These are phyloP conservation scores for Synanthedon tipuliformis DNA, from an alignment of 2,888 invertebrate genomes.

Conservation along the genomic window DNA sequence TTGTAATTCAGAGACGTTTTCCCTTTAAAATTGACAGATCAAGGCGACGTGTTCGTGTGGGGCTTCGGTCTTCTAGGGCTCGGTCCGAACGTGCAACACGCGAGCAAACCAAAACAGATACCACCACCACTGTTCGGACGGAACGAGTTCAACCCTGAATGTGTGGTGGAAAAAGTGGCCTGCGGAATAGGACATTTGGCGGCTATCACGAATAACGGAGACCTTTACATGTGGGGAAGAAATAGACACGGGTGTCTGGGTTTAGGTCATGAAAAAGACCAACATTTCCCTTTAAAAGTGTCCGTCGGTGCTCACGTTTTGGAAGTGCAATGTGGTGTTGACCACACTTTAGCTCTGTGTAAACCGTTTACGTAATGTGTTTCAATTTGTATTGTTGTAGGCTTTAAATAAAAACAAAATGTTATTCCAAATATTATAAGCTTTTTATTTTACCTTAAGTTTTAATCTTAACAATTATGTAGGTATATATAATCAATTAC, in stretches of 20 bases:
- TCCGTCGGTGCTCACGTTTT: slow-evolving; percentile 81
- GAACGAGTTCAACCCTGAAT: slow-evolving; percentile 83
- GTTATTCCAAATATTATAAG: not conserved
- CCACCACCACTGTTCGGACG: slow-evolving; percentile 86
- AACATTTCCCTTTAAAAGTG: slow-evolving; percentile 88
- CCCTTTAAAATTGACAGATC: slow-evolving; percentile 67
- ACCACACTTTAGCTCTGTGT: slow-evolving; percentile 84
- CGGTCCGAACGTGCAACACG: slow-evolving; percentile 81
- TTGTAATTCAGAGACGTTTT: not conserved
- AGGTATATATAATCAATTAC: not conserved
- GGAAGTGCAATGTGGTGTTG: slow-evolving; percentile 84
- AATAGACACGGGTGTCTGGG: slow-evolving; percentile 89
- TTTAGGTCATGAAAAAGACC: slow-evolving; percentile 82
- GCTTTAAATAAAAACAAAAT: not conserved
- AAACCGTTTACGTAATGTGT: slow-evolving; percentile 72
- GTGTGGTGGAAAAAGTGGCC: slow-evolving; percentile 73
- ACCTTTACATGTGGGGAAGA: slow-evolving; percentile 92
- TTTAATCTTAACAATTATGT: not conserved
- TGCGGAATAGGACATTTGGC: slow-evolving; percentile 81
- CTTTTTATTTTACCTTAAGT: not conserved
- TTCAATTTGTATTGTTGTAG: not conserved
- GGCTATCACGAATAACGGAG: slow-evolving; percentile 84
- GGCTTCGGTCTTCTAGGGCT: slow-evolving; percentile 92
- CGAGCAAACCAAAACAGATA: slow-evolving; percentile 76
- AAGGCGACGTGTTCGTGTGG: slow-evolving; percentile 91